Evolutionary conservation across 2,797 vertebrate species (phyloP).

Genomic region (Pagetopsis macropterus): DNA sequence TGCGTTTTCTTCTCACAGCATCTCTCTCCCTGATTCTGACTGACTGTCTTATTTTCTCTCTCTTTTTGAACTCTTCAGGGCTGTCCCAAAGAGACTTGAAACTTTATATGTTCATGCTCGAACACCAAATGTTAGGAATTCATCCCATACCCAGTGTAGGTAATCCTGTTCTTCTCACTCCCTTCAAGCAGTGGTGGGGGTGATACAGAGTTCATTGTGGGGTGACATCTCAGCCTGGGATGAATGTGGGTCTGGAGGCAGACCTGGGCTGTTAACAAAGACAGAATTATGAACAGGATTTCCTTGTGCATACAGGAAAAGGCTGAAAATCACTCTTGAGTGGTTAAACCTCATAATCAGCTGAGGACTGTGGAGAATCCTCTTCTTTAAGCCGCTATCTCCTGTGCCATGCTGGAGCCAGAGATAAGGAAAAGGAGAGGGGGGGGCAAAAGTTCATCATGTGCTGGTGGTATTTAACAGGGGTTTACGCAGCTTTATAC

Average conservation of each 20-base stretch:
- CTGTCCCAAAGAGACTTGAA: conserved; percentile 57
- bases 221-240: conserved; percentile 40
- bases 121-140: conserved; percentile 5
- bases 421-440: conserved; percentile 32
- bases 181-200: conserved; percentile 23
- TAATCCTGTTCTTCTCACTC: conserved; percentile 29
- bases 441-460: not conserved
- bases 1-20: conserved; percentile 8
- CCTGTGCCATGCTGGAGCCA: not conserved
- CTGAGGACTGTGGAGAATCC: conserved; percentile 35
- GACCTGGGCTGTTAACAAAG: conserved; percentile 48
- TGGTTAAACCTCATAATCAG: conserved; percentile 63
- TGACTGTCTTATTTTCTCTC: conserved; percentile 23
- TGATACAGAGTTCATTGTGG: conserved; percentile 47
- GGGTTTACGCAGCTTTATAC: not conserved
- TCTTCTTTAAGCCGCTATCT: conserved; percentile 28
- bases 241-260: conserved; percentile 24
- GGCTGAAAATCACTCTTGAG: conserved; percentile 45
- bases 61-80: conserved; percentile 38
- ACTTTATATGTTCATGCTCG: conserved; percentile 15
- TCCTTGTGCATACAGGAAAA: conserved; percentile 40
- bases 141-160: conserved; percentile 17
- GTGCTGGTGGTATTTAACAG: conserved; percentile 19
- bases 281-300: conserved; percentile 56
- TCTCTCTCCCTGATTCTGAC: conserved; percentile 18